Evolutionary conservation across 2,797 vertebrate species (phyloP), one percentile per base, ranked within the genome.

Genomic region (Gymnocypris eckloni): DNA sequence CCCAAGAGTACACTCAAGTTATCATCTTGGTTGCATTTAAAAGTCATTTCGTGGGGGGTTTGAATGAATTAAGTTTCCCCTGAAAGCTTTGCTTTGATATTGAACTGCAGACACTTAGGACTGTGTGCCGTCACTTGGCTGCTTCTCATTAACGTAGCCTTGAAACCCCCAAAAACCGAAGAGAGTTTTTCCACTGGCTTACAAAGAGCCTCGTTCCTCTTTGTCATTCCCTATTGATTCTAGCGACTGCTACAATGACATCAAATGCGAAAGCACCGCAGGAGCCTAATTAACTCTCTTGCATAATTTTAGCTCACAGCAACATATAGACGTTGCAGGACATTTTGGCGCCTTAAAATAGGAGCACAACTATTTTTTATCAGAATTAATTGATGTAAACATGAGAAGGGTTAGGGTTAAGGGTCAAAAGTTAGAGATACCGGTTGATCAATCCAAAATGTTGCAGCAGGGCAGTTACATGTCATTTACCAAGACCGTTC

Each of bases 41-140:
- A 88, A 86, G 90, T 92, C 91, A 89, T 87, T 54, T 86, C 81
- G 83, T 81, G 82, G 91, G 87, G 82, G 88, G 75, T 90, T 94
- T 92, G 80, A 84, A 89, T 90, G 91, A 89, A 90, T 87, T 83
- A 6, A 6, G 45, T 82, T 80, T 64, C 89, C 90, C 91, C 89
- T 86, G 91, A 92, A 93, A 91, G 91, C 92, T 90, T 91, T 89
- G 91, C 93, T 95, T 95, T 95, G 94, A 94, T 95, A 95, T 94
- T 64, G 93, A 95, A 94, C 93, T 91, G 79, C 92, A 80, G 92
- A 89, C 92, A 87, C 75, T 64, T 41, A 86, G 78, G 77, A 84
- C 77, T 78, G 76, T 50, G 86, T 86, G 90, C 91, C 91, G 90
- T 82, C 87, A 92, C 93, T 88, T 91, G 91, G 90, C 92, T 94